phyloP scores from a whole-genome alignment of 2,888 invertebrate genomes.

The Dryadula phaetusa region DNA sequence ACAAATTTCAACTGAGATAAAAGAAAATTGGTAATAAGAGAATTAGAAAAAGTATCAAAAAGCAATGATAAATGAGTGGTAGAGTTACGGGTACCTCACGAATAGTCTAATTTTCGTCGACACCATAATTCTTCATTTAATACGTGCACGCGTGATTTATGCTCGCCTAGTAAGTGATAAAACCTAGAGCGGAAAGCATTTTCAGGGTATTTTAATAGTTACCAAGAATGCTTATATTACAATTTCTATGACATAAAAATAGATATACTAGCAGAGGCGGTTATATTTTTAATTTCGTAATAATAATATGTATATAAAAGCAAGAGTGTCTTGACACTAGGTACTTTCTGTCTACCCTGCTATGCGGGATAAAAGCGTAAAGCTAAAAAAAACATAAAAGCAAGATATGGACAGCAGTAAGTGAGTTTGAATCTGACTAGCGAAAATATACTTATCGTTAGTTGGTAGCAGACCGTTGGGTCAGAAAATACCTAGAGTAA shows the following conservation, averaged over 20 bases:
- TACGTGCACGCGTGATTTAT: conserved; percentile 44
- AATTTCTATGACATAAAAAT: background rate
- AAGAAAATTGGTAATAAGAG: background rate
- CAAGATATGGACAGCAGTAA: too few species aligned
- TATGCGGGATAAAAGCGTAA: too few species aligned
- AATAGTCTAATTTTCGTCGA: conserved; percentile 40
- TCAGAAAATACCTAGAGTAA: too few species aligned
- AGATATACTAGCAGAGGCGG: too few species aligned
- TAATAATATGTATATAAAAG: too few species aligned
- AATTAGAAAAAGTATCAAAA: conserved; percentile 17
- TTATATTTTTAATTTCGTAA: too few species aligned
- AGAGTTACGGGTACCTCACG: conserved; percentile 17
- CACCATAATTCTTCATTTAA: conserved; percentile 44
- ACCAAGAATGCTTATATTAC: conserved; percentile 14
- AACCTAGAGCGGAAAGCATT: conserved; percentile 29
- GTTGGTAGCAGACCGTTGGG: too few species aligned
- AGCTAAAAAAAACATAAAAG: too few species aligned
- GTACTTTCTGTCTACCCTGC: too few species aligned
- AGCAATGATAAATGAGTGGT: conserved; percentile 29
- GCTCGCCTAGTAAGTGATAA: conserved; percentile 37
- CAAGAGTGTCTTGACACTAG: too few species aligned
- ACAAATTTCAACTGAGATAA: background rate
- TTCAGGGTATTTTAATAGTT: conserved; percentile 22
- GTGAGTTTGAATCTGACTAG: too few species aligned
- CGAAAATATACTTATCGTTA: too few species aligned